Conservation (phyloP, 2,113 vertebrate genomes). For the Syrmaticus mikado region DNA sequence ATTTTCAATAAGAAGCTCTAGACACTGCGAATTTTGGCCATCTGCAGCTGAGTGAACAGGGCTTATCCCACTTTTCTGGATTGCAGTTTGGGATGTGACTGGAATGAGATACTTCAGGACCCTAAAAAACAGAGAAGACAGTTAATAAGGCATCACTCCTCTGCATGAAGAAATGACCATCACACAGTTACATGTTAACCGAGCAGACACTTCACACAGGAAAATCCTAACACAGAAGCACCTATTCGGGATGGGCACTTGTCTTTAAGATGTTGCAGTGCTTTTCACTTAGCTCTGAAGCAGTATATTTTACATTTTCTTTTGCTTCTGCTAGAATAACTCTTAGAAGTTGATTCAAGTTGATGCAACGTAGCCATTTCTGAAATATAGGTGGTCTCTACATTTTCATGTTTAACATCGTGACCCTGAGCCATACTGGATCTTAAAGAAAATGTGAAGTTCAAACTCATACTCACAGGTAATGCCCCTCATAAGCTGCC, state of each 20-base stretch:
- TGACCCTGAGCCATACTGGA: not conserved
- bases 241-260: not conserved
- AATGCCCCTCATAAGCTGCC: conserved; percentile 87
- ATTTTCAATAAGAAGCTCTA: conserved; percentile 83
- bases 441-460: not conserved
- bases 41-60: conserved; percentile 87
- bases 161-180: not conserved
- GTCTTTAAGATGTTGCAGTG: not conserved
- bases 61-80: conserved; percentile 82
- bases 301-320: not conserved
- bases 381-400: not conserved
- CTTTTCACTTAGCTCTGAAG: not conserved
- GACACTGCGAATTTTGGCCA: conserved; percentile 82
- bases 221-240: not conserved
- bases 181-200: not conserved
- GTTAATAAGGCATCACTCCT: not conserved
- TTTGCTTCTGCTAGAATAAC: not conserved
- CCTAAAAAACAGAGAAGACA: conserved; percentile 62
- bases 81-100: conserved; percentile 81
- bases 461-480: conserved; percentile 81
- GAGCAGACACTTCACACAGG: not conserved
- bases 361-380: not conserved
- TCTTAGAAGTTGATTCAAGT: not conserved
- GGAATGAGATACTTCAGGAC: conserved; percentile 86
- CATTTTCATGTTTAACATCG: not conserved